A percentile compares a stretch with the other conserved stretches of the same genome.
These are phyloP conservation scores for Geopemphigus sp. DNA, from an alignment of 1,140 invertebrate genomes.

Conservation along the genomic window DNA sequence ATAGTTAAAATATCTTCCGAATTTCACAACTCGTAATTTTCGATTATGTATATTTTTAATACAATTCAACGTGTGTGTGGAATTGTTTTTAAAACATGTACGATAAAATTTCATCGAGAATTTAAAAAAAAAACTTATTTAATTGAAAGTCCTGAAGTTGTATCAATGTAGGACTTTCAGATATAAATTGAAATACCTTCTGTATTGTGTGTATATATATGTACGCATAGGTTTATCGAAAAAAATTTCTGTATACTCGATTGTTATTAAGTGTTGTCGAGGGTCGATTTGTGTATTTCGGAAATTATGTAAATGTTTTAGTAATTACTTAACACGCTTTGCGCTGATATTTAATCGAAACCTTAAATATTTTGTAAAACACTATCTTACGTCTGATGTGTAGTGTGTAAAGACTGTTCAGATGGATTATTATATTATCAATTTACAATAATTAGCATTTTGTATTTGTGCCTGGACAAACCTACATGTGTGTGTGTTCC, in stretches of 20 bases:
- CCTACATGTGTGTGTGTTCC: too few species aligned
- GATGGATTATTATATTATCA: conserved; percentile 49
- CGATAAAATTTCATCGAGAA: neutral
- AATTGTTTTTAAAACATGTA: neutral
- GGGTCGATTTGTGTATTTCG: conserved; percentile 33
- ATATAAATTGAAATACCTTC: conserved; percentile 5
- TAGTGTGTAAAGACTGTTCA: conserved; percentile 49
- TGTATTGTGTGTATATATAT: conserved; percentile 40
- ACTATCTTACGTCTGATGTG: conserved; percentile 48
- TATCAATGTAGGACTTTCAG: conserved; percentile 2
- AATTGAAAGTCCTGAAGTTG: neutral
- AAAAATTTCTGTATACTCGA: neutral
- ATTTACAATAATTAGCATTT: conserved; percentile 44
- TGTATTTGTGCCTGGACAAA: too few species aligned
- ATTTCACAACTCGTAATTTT: neutral
- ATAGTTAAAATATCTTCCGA: conserved; percentile 27
- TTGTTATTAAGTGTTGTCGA: neutral
- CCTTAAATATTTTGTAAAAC: conserved; percentile 46
- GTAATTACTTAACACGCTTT: conserved; percentile 37
- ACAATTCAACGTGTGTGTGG: neutral
- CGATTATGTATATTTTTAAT: neutral
- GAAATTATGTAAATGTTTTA: conserved; percentile 44
- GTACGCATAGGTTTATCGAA: too few species aligned
- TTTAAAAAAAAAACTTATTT: neutral
- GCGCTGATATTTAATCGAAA: conserved; percentile 46